Percentiles rank a stretch among this genome's conserved stretches.
Evolutionary conservation across 2,888 invertebrate genomes (phyloP).

Genomic region (Pandemis cinnamomeana): DNA sequence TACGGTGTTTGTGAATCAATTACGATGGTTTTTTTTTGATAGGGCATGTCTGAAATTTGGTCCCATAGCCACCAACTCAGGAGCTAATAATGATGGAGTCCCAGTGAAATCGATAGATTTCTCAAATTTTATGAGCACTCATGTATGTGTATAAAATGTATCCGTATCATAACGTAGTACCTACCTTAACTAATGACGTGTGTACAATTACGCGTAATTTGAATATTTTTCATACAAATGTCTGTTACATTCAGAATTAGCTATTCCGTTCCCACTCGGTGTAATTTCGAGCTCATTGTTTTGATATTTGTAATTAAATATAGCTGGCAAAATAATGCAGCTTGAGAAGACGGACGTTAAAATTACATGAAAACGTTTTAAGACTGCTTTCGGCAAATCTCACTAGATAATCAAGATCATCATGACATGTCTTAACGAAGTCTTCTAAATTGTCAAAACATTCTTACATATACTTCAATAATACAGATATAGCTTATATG

Average conservation of each 20-base stretch:
- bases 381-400: neutral
- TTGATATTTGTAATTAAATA: slow-evolving; percentile 15
- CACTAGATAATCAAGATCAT: neutral
- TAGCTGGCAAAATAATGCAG: neutral
- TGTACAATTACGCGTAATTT: slow-evolving; percentile 21
- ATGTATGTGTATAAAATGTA: too few relatives aligned
- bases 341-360: neutral
- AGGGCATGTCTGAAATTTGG: too few relatives aligned
- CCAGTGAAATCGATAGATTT: too few relatives aligned
- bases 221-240: slow-evolving; percentile 21
- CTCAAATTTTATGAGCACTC: neutral
- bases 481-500: too few relatives aligned
- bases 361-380: neutral
- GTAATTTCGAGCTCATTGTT: slow-evolving; percentile 32
- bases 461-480: too few relatives aligned
- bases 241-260: slow-evolving; percentile 23
- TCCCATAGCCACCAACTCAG: too few relatives aligned
- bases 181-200: slow-evolving; percentile 11
- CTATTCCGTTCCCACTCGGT: slow-evolving; percentile 24
- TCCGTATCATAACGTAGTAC: neutral
- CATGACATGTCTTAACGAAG: too few relatives aligned
- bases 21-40: too few relatives aligned
- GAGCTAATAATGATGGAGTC: too few relatives aligned
- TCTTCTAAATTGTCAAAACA: too few relatives aligned
- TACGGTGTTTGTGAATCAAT: too few relatives aligned